These are phyloP conservation scores for Phacellophora camtschatica DNA, from an alignment of 30 jellyfish, hydroid and myxozoan genomes.

Conservation along the genomic window DNA sequence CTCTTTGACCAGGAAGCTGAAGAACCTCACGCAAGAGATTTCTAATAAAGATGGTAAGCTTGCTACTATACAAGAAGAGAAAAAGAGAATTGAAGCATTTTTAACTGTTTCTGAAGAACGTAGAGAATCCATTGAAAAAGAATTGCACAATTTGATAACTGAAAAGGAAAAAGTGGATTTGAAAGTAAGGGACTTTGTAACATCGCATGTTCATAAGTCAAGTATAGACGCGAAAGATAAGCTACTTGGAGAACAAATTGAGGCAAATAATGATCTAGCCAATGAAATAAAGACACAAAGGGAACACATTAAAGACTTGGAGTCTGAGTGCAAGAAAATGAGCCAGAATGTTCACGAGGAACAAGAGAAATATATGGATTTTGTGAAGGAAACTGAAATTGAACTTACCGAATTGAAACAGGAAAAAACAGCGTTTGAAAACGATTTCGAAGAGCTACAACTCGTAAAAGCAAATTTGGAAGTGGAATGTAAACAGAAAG, in stretches of 20 bases:
- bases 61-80: slow-evolving; percentile 26
- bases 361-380: not conserved
- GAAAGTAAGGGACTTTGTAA: slow-evolving; percentile 32
- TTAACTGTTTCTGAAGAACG: slow-evolving; percentile 3
- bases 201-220: slow-evolving; percentile 50
- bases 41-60: slow-evolving; percentile 20
- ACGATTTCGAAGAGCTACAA: slow-evolving; percentile 8
- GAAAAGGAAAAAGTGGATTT: slow-evolving; percentile 23
- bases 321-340: slow-evolving; percentile 20
- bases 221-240: slow-evolving; percentile 47
- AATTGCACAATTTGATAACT: slow-evolving; percentile 9
- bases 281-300: slow-evolving; percentile 37
- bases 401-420: not conserved
- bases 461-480: not conserved
- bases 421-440: not conserved
- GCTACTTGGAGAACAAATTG: slow-evolving; percentile 44
- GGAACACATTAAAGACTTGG: slow-evolving; percentile 26
- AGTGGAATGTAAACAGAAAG: not conserved
- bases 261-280: slow-evolving; percentile 27
- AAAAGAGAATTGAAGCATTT: slow-evolving; percentile 15
- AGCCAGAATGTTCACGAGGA: not conserved
- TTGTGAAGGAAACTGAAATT: slow-evolving; percentile 18
- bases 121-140: slow-evolving; percentile 8
- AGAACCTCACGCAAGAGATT: not conserved
- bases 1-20: slow-evolving; percentile 4